Evolutionary conservation across 2,113 vertebrate genomes (phyloP), one percentile per base, ranked within the genome.

Genomic region (Tenebrosternarchus preto): DNA sequence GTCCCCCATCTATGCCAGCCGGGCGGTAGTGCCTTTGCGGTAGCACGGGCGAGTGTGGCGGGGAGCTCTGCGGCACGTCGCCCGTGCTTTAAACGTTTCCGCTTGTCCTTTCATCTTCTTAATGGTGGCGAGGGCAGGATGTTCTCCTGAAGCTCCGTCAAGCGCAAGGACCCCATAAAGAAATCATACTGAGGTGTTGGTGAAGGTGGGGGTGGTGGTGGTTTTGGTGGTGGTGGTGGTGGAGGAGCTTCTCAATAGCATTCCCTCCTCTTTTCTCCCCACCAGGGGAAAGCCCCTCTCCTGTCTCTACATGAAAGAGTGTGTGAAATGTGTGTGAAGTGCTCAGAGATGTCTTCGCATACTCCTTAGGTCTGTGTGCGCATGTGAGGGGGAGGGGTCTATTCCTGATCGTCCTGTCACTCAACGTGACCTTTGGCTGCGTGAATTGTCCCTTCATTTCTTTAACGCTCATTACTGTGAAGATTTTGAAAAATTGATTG

Each of bases 61-160:
- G 29, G 31, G 36, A 12, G 43, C 43, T 50, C 43, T 15, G 43
- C 43, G 43, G 43, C 43, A 50, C 8, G 43, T 50, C 43, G 43
- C 8, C 43, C 43, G 20, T 60, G 86, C 84, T 87, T 74, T 89
- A 87, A 88, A 88, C 81, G 86, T 85, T 91, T 88, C 88, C 85
- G 83, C 83, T 89, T 92, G 89, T 85, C 90, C 86, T 91, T 92
- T 89, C 88, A 31, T 85, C 67, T 82, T 68, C 86, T 82, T 89
- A 90, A 90, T 90, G 87, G 83, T 12, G 43, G 12, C 5, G 43
- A 50, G 43, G 43, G 43, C 82, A 80, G 79, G 85, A 88, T 88
- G 87, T 88, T 81, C 85, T 86, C 79, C 82, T 85, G 87, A 88
- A 81, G 85, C 83, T 88, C 90, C 87, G 86, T 85, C 87, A 86